Evolutionary conservation across 2,888 invertebrate species (phyloP), one percentile per base, ranked within the genome.

Genomic region (Ferrisia virgata): DNA sequence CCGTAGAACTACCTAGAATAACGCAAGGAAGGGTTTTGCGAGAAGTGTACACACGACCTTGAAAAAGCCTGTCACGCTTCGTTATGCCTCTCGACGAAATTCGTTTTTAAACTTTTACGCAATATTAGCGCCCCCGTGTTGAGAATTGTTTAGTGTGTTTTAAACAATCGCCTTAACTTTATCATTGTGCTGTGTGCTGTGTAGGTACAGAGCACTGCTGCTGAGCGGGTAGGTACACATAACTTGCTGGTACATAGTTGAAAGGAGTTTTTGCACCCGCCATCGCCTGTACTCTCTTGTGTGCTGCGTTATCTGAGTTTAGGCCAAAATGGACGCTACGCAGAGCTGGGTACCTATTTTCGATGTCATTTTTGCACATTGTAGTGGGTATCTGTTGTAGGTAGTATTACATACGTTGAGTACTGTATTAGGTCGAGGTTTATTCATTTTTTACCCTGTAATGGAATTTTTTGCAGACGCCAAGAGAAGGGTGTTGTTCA

Each of bases 51-150:
- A 9, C 2, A 18, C n/a, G 33, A 33, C 72, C 72, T 72, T 72
- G 72, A 72, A 33, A 72, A 33, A 72, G 33, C 72, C 72, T 33
- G 72, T 36, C 72, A 72, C 72, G 72, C 72, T 72, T 72, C 72
- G 72, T 72, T 72, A 72, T 72, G 58, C 58, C 58, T 64, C 28
- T 47, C 64, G 25, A 72, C 58, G 72, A 72, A 25, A 72, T 33
- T 72, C 72, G 72, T 33, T 72, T 72, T 72, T 72, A 72, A 72
- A 72, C 72, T 72, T 72, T 72, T 72, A 72, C 33, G 25, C 33
- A 72, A 72, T 72, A 72, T 72, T 72, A 72, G 33, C 72, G 72
- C 33, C 72, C 58, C 33, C 72, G 72, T 25, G 72, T 72, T 72
- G 18, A 33, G 72, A 33, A 72, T 72, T 72, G 72, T 72, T 33